Evolutionary conservation across 2,888 invertebrate species (phyloP).

Genomic region (Ommatoiulus sabulosus): DNA sequence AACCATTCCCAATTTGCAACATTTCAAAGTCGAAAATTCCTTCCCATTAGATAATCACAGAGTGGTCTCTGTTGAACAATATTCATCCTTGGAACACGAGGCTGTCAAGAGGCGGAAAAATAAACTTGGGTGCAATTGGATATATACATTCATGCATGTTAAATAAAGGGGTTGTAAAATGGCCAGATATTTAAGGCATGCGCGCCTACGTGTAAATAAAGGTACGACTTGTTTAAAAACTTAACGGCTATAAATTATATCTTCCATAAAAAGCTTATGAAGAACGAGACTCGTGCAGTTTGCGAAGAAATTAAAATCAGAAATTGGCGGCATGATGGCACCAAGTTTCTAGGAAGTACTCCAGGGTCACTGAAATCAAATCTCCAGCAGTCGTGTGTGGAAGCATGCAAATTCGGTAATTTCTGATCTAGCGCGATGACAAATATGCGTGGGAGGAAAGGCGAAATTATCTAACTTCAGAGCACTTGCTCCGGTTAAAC

Average conservation of each 20-base stretch:
- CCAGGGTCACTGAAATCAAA: constrained; percentile 22
- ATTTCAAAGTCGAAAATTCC: not conserved
- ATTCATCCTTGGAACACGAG: too few relatives aligned
- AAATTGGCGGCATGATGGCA: not conserved
- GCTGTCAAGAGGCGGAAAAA: too few relatives aligned
- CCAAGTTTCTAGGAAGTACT: not conserved
- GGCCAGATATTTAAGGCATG: not conserved
- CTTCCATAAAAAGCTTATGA: not conserved
- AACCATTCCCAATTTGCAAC: not conserved
- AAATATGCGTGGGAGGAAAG: not conserved
- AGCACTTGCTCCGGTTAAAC: not conserved
- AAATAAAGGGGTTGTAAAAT: not conserved
- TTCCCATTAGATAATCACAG: not conserved
- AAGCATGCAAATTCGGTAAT: not conserved
- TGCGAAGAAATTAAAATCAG: not conserved
- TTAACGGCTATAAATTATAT: not conserved
- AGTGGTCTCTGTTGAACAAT: not conserved
- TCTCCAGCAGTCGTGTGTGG: not conserved
- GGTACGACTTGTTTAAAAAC: not conserved
- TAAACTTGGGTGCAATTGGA: too few relatives aligned
- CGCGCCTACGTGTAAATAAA: not conserved
- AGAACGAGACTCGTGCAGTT: not conserved
- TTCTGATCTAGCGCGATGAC: not conserved
- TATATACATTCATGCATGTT: not conserved
- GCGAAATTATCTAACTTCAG: not conserved